Conservation (phyloP, 1,140 invertebrate species). For the Ephestia elutella region DNA sequence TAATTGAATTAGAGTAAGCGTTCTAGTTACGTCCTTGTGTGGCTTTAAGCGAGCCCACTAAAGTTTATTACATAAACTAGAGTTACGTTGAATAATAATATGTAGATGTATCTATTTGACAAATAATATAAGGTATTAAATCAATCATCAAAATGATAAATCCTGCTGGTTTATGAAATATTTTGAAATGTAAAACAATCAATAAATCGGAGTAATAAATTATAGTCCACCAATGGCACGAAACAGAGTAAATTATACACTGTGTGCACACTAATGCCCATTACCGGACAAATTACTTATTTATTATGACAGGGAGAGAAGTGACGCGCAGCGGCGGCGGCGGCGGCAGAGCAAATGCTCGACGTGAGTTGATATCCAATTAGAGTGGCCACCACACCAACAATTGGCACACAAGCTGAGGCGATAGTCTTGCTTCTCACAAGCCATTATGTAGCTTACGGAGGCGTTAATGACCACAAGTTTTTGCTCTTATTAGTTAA, state of each 20-base stretch:
- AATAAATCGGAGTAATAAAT: neutral
- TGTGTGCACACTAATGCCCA: slow-evolving; percentile 5
- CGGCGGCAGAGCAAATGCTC: slow-evolving; percentile 20
- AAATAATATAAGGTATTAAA: too few species aligned
- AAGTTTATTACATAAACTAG: slow-evolving; percentile 8
- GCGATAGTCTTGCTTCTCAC: neutral
- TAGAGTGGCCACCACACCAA: slow-evolving; percentile 17
- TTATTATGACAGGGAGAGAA: slow-evolving; percentile 29
- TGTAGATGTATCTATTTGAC: too few species aligned
- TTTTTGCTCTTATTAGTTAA: too few species aligned
- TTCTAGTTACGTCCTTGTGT: slow-evolving; percentile 17
- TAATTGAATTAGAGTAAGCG: slow-evolving; percentile 40
- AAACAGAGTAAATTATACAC: slow-evolving; percentile 15
- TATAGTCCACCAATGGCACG: slow-evolving; percentile 1
- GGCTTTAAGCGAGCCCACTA: slow-evolving; percentile 16
- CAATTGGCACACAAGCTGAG: slow-evolving; percentile 10
- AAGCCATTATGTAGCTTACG: too few species aligned
- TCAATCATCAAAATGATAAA: too few species aligned
- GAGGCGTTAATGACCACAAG: too few species aligned
- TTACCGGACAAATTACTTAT: slow-evolving; percentile 31
- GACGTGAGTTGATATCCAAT: slow-evolving; percentile 33
- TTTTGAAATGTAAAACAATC: too few species aligned
- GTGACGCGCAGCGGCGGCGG: too few species aligned
- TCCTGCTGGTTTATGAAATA: too few species aligned
- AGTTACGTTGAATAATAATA: too few species aligned